Percentiles rank a stretch among this genome's conserved stretches.
Evolutionary conservation across 2,113 vertebrate genomes (phyloP).

Genomic region (Macquaria ambigua): DNA sequence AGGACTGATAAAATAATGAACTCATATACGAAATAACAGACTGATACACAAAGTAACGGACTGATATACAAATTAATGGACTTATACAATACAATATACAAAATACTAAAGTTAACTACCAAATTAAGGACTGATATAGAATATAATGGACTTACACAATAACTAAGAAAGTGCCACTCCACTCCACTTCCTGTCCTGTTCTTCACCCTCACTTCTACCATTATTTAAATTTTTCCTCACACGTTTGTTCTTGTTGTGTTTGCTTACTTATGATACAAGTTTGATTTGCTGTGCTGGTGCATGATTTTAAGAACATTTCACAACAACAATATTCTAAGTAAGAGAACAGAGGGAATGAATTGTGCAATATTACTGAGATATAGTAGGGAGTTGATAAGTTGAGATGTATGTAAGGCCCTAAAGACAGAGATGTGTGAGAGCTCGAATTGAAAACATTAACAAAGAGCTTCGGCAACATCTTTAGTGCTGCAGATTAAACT

Average conservation of each 20-base stretch:
- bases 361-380: background rate
- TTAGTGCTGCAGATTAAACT: constrained; percentile 54
- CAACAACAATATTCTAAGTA: background rate
- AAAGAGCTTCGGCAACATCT: constrained; percentile 33
- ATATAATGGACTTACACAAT: no score
- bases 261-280: background rate
- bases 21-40: background rate
- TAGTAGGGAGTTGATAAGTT: background rate
- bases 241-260: background rate
- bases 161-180: no score
- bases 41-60: no score
- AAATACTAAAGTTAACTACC: no score
- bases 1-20: background rate
- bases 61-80: no score
- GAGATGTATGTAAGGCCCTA: background rate
- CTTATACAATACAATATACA: no score
- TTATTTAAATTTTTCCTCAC: background rate
- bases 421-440: background rate
- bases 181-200: no score
- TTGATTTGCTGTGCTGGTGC: background rate
- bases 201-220: no score
- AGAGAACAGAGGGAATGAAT: background rate
- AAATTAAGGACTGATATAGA: no score
- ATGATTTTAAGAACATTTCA: background rate
- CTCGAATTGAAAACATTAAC: constrained; percentile 30